A percentile compares a stretch with the other conserved stretches of the same genome.
These are phyloP conservation scores for Zaprionus taronus DNA, from an alignment of 1,140 invertebrate species.

Conservation along the genomic window DNA sequence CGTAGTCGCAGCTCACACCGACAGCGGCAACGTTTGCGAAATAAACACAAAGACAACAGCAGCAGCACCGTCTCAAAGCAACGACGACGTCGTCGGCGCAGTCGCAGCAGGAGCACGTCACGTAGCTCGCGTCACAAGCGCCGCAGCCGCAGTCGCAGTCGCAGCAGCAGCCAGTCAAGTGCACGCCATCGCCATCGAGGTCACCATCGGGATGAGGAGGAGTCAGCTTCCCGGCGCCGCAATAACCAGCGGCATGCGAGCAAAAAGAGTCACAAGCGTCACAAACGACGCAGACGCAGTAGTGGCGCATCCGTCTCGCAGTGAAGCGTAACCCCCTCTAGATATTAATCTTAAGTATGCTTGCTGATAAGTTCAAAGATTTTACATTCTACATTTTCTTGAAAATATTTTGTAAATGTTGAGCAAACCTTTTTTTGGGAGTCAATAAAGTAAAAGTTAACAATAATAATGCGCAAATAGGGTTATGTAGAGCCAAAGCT, in stretches of 20 bases:
- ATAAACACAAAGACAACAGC: constrained; percentile 37
- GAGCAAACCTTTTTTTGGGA: constrained; percentile 8
- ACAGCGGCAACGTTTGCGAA: constrained; percentile 15
- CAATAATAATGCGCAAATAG: not conserved
- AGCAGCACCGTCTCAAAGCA: constrained; percentile 14
- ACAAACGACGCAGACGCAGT: constrained; percentile 65
- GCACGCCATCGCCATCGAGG: constrained; percentile 42
- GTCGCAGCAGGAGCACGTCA: constrained; percentile 32
- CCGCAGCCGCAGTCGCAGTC: constrained; percentile 41
- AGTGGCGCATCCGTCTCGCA: constrained; percentile 41
- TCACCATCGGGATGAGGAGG: constrained; percentile 36
- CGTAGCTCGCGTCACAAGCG: constrained; percentile 22
- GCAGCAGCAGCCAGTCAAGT: constrained; percentile 28
- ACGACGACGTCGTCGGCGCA: constrained; percentile 11
- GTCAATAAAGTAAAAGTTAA: constrained; percentile 7
- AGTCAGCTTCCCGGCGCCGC: constrained; percentile 9
- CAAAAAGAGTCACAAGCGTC: constrained; percentile 69
- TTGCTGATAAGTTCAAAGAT: constrained; percentile 28
- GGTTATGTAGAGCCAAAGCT: too few relatives aligned
- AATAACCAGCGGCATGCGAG: constrained; percentile 36
- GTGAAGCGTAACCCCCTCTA: constrained; percentile 16
- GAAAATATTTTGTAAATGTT: constrained; percentile 35
- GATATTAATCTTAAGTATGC: not conserved
- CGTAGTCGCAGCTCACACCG: constrained; percentile 40
- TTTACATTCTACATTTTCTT: constrained; percentile 26